phyloP scores from a whole-genome alignment of 2,113 vertebrate genomes.

The Strigops habroptila region DNA sequence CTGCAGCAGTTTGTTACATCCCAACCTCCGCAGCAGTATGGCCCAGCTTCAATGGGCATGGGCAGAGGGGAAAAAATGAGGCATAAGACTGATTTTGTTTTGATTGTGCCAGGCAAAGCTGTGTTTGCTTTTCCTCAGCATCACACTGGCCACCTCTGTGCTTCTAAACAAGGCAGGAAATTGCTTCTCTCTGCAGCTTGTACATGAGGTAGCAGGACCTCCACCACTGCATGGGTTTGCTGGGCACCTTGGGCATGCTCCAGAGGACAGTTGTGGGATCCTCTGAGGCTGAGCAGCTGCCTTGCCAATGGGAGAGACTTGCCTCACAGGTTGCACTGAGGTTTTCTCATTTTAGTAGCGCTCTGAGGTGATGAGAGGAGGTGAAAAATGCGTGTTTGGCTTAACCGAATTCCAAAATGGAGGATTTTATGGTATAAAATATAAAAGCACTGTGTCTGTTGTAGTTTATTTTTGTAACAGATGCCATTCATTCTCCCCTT shows the following conservation, averaged over 20 bases:
- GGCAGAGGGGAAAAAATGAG: background rate
- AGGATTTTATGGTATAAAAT: background rate
- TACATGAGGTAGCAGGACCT: accelerated
- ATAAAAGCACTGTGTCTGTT: background rate
- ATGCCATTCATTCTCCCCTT: conserved; percentile 24
- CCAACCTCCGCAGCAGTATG: accelerated
- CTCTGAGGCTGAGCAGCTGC: accelerated
- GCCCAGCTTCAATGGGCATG: background rate
- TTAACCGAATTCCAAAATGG: background rate
- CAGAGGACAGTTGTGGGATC: accelerated
- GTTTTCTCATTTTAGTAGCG: background rate
- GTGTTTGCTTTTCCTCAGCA: background rate
- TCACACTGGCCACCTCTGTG: accelerated
- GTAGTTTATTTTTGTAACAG: conserved; percentile 40
- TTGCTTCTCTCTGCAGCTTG: background rate
- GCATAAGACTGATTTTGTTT: background rate
- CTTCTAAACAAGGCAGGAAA: background rate
- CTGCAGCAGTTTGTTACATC: background rate
- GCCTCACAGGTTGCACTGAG: background rate
- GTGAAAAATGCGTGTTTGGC: background rate
- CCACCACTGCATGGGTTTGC: accelerated
- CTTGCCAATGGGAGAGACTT: accelerated
- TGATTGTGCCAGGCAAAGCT: background rate
- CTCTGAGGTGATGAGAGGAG: background rate
- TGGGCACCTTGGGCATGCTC: accelerated